Evolutionary conservation across 2,888 invertebrate genomes (phyloP).

Genomic region (Gandaritis pyraliata): DNA sequence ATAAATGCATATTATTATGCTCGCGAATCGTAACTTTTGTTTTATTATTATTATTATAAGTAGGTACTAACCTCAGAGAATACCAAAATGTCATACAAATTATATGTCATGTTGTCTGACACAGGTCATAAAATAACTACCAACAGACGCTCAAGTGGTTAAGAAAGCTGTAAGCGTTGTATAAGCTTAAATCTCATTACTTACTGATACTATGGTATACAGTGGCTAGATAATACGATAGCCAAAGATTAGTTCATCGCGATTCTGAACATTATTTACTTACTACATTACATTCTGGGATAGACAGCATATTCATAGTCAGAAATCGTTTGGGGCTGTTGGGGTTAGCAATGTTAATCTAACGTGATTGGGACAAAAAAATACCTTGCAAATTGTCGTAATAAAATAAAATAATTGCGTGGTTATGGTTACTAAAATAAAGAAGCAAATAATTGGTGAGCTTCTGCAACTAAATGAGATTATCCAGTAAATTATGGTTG

Average conservation of each 20-base stretch:
- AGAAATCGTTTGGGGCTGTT: too few relatives aligned
- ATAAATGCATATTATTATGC: neutral
- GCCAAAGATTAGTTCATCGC: neutral
- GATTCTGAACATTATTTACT: neutral
- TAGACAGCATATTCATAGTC: neutral
- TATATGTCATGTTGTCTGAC: too few relatives aligned
- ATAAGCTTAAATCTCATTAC: too few relatives aligned
- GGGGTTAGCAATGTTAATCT: too few relatives aligned
- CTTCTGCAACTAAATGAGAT: slow-evolving; percentile 22
- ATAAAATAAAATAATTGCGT: slow-evolving; percentile 30
- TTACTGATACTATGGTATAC: neutral
- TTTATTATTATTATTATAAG: too few relatives aligned
- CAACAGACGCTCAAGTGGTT: too few relatives aligned
- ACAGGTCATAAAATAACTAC: too few relatives aligned
- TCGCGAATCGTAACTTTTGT: neutral
- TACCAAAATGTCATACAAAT: too few relatives aligned
- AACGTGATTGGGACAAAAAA: too few relatives aligned
- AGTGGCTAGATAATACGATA: neutral
- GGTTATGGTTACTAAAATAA: slow-evolving; percentile 23
- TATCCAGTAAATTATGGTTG: slow-evolving; percentile 19
- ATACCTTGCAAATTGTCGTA: neutral
- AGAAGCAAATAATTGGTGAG: slow-evolving; percentile 15
- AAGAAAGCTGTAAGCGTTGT: too few relatives aligned
- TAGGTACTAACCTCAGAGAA: too few relatives aligned
- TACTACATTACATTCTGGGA: neutral